Percentiles rank a stretch among this genome's conserved stretches.
Conservation (phyloP, 2,113 vertebrate genomes). For the Martes martes region DNA sequence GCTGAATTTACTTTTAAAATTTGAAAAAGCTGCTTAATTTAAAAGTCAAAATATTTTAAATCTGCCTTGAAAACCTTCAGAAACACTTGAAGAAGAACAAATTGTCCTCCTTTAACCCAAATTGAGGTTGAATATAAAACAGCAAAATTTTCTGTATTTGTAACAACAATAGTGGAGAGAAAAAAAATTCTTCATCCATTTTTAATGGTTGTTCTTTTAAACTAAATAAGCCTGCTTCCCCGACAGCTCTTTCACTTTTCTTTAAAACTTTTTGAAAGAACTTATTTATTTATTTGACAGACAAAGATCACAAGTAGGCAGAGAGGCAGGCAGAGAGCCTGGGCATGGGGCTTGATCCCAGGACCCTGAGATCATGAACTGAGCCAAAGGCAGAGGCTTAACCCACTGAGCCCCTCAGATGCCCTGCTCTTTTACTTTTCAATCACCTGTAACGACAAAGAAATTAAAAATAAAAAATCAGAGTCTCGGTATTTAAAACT, state of each 20-base stretch:
- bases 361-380: no score
- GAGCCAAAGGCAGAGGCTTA: no score
- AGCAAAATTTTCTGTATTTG: constrained; percentile 27
- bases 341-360: no score
- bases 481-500: neutral
- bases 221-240: constrained; percentile 37
- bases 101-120: constrained; percentile 18
- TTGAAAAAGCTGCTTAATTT: neutral
- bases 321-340: no score
- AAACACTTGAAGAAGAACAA: constrained; percentile 15
- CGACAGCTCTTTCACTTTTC: neutral
- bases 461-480: neutral
- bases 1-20: neutral
- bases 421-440: neutral
- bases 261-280: no score
- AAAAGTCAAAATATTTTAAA: constrained; percentile 38
- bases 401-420: no score
- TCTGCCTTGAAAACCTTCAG: constrained; percentile 31
- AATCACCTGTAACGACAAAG: neutral
- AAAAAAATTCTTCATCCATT: neutral
- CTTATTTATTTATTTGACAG: no score
- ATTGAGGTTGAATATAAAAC: constrained; percentile 34
- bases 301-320: no score
- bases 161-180: constrained; percentile 16
- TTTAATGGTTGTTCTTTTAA: constrained; percentile 32